Evolutionary conservation across 2,797 vertebrate genomes (phyloP), one percentile per base, ranked within the genome.

Genomic region (Acanthurus leucopareius): DNA sequence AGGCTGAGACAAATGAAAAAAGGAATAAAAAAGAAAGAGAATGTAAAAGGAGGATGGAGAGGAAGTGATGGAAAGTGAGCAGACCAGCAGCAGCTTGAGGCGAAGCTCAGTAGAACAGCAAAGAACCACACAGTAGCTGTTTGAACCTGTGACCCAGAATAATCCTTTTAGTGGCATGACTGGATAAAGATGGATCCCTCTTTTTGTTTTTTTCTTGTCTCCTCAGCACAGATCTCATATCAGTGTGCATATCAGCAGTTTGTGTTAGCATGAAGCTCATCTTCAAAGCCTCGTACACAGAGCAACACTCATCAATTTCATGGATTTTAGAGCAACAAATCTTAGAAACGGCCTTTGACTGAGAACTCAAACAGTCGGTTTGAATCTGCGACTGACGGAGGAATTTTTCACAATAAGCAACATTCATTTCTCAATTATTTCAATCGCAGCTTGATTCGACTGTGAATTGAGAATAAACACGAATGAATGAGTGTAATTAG

Each of bases 91-190:
- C 56, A 48, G 65, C 86, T 84, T 7, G 75, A 58, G 87, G 80
- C 80, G 0, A 73, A 77, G 57, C 74, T 63, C 63, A 25, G 62
- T 66, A 58, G 51, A 85, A 74, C 73, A 25, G 35, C 54, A 8
- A 54, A 85, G 66, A 73, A 72, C 35, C 51, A 35, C 76, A 73
- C 76, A 73, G 82, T 35, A 58, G n/a, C 76, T 66, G 68, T 73
- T 79, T 86, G 77, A 89, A 81, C 83, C 86, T 1, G 57, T 81
- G 75, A 90, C 79, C 82, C 80, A 72, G 82, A 88, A 89, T 80
- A 86, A 88, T 88, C 79, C 19, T 48, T 77, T 89, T 62, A 85
- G 67, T 76, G 45, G 75, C 83, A 35, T 67, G 81, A 72, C 73
- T 79, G 76, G 22, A 20, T 51, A 35, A 56, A 73, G 73, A 73